Evolutionary conservation across 2,888 invertebrate species (phyloP).

Genomic region (Tiphia femorata): DNA sequence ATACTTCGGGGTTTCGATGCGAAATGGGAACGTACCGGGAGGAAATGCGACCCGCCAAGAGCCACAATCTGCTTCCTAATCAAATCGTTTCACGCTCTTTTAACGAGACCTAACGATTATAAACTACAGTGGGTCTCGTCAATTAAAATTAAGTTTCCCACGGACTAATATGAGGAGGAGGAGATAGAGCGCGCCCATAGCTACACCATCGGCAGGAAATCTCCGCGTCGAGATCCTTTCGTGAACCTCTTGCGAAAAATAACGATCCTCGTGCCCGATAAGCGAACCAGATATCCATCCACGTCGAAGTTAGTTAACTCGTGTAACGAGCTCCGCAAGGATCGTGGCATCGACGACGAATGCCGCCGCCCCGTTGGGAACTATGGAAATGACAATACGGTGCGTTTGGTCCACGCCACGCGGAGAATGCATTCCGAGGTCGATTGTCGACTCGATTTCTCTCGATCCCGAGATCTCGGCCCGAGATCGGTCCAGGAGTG

Average conservation of each 20-base stretch:
- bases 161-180: conserved; percentile 6
- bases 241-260: conserved; percentile 22
- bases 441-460: no score
- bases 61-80: conserved; percentile 13
- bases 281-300: conserved; percentile 28
- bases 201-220: neutral
- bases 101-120: conserved; percentile 23
- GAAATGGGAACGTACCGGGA: no score
- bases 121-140: conserved; percentile 28
- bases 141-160: conserved; percentile 42
- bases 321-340: conserved; percentile 38
- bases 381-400: no score
- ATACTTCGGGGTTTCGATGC: no score
- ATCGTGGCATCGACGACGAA: no score
- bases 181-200: conserved; percentile 7
- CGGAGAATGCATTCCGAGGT: no score
- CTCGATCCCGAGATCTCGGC: no score
- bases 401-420: no score
- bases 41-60: conserved; percentile 16
- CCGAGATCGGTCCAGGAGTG: no score
- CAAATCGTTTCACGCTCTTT: conserved; percentile 25
- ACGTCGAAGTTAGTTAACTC: conserved; percentile 29
- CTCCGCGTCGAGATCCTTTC: conserved; percentile 1
- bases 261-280: conserved; percentile 26
- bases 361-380: no score